These are phyloP conservation scores for Melanotaenia nigrans DNA, from an alignment of 2,797 vertebrate genomes.

Conservation along the genomic window DNA sequence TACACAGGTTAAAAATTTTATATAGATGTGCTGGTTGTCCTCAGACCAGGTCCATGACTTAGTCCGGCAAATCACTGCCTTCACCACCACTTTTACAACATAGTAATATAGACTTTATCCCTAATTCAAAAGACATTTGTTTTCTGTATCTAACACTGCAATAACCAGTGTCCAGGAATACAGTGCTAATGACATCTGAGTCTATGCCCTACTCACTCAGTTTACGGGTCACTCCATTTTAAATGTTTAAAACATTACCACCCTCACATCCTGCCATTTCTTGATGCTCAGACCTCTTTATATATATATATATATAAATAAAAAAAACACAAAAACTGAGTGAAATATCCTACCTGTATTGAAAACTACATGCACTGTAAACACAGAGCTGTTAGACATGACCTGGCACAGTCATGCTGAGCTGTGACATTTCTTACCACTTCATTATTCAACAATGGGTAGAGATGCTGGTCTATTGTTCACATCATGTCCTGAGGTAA, in stretches of 20 bases:
- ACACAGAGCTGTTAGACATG: constrained; percentile 8
- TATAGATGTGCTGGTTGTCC: neutral
- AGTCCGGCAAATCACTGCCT: neutral
- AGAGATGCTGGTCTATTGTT: constrained; percentile 28
- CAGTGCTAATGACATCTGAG: neutral
- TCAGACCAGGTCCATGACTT: neutral
- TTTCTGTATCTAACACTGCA: neutral
- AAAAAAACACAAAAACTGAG: neutral
- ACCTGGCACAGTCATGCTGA: constrained; percentile 24
- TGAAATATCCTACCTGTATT: constrained; percentile 23
- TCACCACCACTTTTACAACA: neutral
- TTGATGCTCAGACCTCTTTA: neutral
- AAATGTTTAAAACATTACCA: constrained; percentile 28
- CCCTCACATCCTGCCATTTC: neutral
- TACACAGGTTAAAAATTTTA: neutral
- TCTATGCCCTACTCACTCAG: neutral
- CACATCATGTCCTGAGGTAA: constrained; percentile 44
- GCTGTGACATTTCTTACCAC: constrained; percentile 21
- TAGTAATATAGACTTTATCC: neutral
- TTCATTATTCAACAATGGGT: constrained; percentile 29
- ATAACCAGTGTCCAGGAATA: neutral
- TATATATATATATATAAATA: neutral
- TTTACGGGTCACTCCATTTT: neutral
- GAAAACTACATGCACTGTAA: constrained; percentile 24
- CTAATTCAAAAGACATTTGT: neutral